Conservation (phyloP, 92 coral and sea anemone genomes). For the Desmophyllum pertusum region DNA sequence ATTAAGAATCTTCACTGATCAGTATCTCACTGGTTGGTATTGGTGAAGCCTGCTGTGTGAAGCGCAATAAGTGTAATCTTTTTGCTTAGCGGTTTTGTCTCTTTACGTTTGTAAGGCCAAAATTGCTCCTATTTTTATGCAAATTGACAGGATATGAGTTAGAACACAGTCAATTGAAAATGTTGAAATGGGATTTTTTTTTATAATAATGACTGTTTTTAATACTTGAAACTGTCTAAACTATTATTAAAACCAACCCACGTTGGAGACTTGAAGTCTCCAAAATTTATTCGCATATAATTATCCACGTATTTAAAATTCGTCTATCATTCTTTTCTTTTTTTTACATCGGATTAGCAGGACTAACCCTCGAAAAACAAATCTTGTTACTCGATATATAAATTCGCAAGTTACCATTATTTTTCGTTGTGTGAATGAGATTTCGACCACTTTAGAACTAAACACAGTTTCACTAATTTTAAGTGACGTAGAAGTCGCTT, state of each 20-base stretch:
- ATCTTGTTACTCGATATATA: not conserved
- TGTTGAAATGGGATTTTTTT: not conserved
- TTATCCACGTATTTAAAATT: not conserved
- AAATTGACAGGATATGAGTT: not conserved
- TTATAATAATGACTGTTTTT: not conserved
- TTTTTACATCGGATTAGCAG: not conserved
- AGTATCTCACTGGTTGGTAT: not conserved
- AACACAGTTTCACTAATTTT: not conserved
- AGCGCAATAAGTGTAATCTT: not conserved
- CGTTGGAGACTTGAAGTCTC: not conserved
- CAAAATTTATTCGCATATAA: not conserved
- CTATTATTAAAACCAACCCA: not conserved
- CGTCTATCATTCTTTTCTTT: not conserved
- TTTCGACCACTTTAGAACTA: not conserved
- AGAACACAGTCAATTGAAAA: not conserved
- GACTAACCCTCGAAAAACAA: not conserved
- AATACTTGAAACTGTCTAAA: not conserved
- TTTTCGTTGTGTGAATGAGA: too few relatives aligned
- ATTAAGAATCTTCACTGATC: not conserved
- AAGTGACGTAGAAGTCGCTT: not conserved
- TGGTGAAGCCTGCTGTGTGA: not conserved
- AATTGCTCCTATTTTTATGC: not conserved
- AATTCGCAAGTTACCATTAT: too few relatives aligned
- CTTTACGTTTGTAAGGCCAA: not conserved
- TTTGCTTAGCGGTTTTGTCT: not conserved